Evolutionary conservation across 2,113 vertebrate genomes (phyloP), one percentile per base, ranked within the genome.

Genomic region (Cyanoderma ruficeps): DNA sequence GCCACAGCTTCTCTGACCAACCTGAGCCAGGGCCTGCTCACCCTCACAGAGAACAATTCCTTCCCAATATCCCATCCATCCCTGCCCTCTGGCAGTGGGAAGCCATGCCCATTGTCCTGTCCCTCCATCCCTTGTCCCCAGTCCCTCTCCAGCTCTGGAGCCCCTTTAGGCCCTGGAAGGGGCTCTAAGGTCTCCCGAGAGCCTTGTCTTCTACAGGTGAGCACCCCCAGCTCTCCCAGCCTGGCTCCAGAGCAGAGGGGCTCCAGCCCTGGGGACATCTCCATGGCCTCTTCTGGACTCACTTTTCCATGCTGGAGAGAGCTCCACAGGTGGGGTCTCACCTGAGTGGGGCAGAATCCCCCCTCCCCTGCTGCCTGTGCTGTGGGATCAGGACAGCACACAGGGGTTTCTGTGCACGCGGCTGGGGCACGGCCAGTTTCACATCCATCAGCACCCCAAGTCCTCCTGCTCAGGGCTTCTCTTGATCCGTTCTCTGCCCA

Each of bases 201-300:
- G 7, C 70, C 42, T 57, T 65, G 30, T 25, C 25, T 0, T 75
- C 2, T 67, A 13, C 44, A 50, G 31, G 7, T 17, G 61, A 50
- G 0, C 61, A 4, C 7, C 13, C n/a, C 7, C 24, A 70, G 24
- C n/a, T 70, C 16, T 71, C 2, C 49, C 39, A 17, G 42, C 35
- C 71, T 5, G 3, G 16, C n/a, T 47, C 13, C n/a, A 55, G 28
- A 46, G 46, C 55, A 87, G 55, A 47, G 56, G 23, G 13, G 19
- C 56, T 87, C 47, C 74, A 55, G n/a, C 1, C 23, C 28, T 18
- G 1, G 19, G 19, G 1, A 23, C 4, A 55, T 47, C 23, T 41
- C 23, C 0, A 0, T 61, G 56, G 47, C 1, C 49, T 55, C 11
- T n/a, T 5, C 75, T 79, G 65, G 24, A 31, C 13, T 41, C 23